phyloP scores from a whole-genome alignment of 2,113 vertebrate genomes.

The Brienomyrus brachyistius region DNA sequence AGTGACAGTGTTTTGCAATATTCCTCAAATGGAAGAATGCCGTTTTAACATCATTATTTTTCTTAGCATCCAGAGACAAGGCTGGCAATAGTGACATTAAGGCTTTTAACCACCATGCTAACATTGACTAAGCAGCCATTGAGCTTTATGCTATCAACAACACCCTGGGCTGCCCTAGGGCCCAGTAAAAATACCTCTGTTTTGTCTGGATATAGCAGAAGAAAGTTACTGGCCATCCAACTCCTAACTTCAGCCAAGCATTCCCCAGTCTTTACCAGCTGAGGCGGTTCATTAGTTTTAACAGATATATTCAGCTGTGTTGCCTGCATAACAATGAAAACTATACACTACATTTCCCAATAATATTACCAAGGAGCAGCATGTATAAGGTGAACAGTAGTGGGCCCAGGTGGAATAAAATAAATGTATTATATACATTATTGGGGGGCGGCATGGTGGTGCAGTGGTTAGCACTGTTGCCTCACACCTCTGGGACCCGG shows the following conservation, averaged over 20 bases:
- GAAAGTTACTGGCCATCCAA: no score
- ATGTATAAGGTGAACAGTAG: background rate
- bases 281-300: background rate
- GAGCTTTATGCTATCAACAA: background rate
- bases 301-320: background rate
- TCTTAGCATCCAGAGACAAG: background rate
- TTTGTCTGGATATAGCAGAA: background rate
- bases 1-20: background rate
- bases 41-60: background rate
- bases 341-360: background rate
- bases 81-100: background rate
- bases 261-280: background rate
- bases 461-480: no score
- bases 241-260: no score
- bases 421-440: background rate
- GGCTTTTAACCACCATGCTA: background rate
- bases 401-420: background rate
- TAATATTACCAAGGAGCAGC: background rate
- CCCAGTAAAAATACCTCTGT: background rate
- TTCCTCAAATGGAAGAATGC: background rate
- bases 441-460: background rate
- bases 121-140: background rate
- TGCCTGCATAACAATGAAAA: background rate
- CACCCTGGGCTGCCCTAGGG: background rate
- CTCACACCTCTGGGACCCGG: no score